Conservation (phyloP, 1,140 invertebrate genomes). For the Eriosoma lanigerum region DNA sequence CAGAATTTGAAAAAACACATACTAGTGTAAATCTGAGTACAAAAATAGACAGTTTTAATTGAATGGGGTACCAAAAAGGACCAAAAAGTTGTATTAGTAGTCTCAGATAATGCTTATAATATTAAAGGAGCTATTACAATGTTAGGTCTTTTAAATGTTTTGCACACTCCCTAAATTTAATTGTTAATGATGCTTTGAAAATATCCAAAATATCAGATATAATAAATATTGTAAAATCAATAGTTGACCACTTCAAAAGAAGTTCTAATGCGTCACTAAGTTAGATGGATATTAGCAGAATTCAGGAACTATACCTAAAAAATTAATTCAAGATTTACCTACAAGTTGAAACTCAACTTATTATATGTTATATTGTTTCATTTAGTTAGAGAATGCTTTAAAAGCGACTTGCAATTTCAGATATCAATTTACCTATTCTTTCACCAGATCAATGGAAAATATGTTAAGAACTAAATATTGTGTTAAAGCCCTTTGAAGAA, state of each 20-base stretch:
- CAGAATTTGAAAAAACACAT: neutral
- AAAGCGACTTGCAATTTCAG: neutral
- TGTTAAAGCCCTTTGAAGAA: neutral
- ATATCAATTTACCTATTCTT: neutral
- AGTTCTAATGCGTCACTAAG: neutral
- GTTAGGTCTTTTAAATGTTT: neutral
- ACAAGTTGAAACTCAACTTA: slow-evolving; percentile 14
- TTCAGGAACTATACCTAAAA: neutral
- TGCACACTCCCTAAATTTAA: neutral
- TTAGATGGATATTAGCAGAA: neutral
- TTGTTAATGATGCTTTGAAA: neutral
- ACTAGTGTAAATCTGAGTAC: neutral
- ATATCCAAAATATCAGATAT: neutral
- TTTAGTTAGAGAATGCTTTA: slow-evolving; percentile 1
- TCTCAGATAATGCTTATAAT: neutral
- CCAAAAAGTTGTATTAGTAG: neutral
- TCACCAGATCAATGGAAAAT: neutral
- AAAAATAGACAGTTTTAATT: neutral
- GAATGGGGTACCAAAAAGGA: slow-evolving; percentile 43
- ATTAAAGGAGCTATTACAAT: neutral
- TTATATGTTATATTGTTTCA: neutral
- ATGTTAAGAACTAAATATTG: neutral
- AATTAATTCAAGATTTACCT: neutral
- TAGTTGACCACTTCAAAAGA: neutral
- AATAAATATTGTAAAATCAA: neutral